Percentiles rank a stretch among this genome's conserved stretches.
Conservation (phyloP, 2,797 vertebrate genomes). For the Sebastes elongatus region DNA sequence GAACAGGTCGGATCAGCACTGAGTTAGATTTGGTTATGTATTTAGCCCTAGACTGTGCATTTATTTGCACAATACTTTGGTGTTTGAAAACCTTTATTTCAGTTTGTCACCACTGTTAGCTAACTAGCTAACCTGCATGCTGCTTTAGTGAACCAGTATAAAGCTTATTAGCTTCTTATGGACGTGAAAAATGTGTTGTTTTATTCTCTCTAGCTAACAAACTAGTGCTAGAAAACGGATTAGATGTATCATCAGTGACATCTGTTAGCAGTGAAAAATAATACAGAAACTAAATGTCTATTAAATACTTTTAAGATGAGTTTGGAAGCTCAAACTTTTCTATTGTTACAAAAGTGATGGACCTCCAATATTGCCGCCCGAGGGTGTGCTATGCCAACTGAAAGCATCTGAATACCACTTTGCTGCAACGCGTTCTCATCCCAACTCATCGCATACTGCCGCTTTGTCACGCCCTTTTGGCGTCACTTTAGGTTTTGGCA, state of each 20-base stretch:
- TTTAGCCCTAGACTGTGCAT: background rate
- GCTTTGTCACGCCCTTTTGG: no score
- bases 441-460: no score
- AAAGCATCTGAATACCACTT: background rate
- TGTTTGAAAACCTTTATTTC: background rate
- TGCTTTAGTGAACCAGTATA: background rate
- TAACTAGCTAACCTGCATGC: background rate
- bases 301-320: background rate
- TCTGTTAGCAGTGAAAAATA: background rate
- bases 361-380: slow-evolving; percentile 10
- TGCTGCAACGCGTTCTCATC: no score
- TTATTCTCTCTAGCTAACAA: background rate
- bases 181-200: background rate
- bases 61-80: background rate
- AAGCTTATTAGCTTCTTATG: background rate
- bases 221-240: background rate
- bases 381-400: background rate
- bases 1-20: background rate
- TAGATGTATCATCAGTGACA: background rate
- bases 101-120: background rate
- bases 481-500: no score
- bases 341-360: background rate
- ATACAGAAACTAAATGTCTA: background rate
- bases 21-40: background rate
- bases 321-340: background rate